Evolutionary conservation across 2,888 invertebrate species (phyloP), one percentile per base, ranked within the genome.

Genomic region (Clusia tigrina): DNA sequence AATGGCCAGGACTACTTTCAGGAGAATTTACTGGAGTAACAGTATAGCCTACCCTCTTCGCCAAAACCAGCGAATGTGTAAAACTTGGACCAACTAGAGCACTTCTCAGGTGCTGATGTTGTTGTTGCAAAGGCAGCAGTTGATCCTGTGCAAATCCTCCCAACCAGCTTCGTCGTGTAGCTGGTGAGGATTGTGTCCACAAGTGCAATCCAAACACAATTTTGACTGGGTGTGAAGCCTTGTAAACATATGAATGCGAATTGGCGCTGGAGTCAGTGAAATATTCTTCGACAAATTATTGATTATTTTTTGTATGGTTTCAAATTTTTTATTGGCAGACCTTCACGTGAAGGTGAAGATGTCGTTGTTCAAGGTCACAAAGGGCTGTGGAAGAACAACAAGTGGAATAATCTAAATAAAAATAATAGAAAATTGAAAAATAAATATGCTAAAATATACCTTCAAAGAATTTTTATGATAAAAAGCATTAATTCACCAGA

Each of bases 171-270:
- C n/a, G 60, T 37, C 62, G 63, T 63, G 46, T 48, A 58, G 63
- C 62, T 64, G 60, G 62, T 58, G 61, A 17, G 63, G 67, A 62
- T 66, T 64, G 65, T 62, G 65, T 62, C 66, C 69, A 69, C 64
- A 67, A 55, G 51, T 66, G 65, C 58, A 59, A 57, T 32, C 60
- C 65, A 57, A 69, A 68, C 63, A 69, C 68, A 68, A 69, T 71
- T 66, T 69, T 69, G 67, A 70, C 62, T 26, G 53, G 37, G 17
- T 6, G 48, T 22, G 48, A 5, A 2, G 42, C 42, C 42, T 6
- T 42, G 42, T 20, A 48, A 48, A 67, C 67, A 67, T 65, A 65
- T 20, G 67, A 59, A 23, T 56, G 42, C 17, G 63, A 42, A n/a
- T 42, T 42, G 42, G n/a, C 42, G 42, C 42, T 15, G n/a, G 42